Evolutionary conservation across 2,797 vertebrate genomes (phyloP).

Genomic region (Coregonus suidteri): DNA sequence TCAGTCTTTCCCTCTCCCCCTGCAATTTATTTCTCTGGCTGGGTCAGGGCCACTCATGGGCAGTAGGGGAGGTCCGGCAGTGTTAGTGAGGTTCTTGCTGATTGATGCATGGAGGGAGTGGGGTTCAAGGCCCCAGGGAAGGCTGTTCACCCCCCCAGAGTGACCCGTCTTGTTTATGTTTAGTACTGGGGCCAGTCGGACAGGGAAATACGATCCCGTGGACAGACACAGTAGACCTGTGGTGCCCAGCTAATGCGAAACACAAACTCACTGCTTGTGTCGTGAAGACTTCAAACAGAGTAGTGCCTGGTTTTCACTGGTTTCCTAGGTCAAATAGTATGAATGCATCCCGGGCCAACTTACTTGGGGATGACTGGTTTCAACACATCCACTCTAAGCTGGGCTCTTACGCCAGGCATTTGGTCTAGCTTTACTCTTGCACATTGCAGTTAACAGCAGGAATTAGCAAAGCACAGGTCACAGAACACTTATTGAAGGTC

Average conservation of each 20-base stretch:
- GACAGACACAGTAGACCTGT: neutral
- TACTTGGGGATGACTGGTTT: neutral
- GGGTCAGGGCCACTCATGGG: slow-evolving; percentile 29
- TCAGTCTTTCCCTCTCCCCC: neutral
- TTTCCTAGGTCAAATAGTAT: neutral
- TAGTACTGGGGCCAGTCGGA: neutral
- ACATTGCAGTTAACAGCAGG: slow-evolving; percentile 23
- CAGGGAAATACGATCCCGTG: neutral
- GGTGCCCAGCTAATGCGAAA: neutral
- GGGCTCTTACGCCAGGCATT: neutral
- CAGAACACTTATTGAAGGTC: slow-evolving; percentile 14
- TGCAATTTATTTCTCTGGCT: slow-evolving; percentile 37
- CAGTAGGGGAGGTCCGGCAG: slow-evolving; percentile 34
- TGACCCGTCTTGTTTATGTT: slow-evolving; percentile 1
- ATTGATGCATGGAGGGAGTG: slow-evolving; percentile 35
- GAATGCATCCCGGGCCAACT: neutral
- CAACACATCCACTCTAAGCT: neutral
- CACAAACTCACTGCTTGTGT: neutral
- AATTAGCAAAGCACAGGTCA: neutral
- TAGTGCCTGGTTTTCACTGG: neutral
- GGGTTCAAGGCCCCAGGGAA: neutral
- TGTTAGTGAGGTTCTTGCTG: slow-evolving; percentile 35
- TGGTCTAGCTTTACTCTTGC: slow-evolving; percentile 15
- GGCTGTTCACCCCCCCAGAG: neutral
- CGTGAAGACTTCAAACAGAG: neutral